Evolutionary conservation across 92 coral and sea anemone species (phyloP), one percentile per base, ranked within the genome.

Genomic region (Palythoa heliodiscus): DNA sequence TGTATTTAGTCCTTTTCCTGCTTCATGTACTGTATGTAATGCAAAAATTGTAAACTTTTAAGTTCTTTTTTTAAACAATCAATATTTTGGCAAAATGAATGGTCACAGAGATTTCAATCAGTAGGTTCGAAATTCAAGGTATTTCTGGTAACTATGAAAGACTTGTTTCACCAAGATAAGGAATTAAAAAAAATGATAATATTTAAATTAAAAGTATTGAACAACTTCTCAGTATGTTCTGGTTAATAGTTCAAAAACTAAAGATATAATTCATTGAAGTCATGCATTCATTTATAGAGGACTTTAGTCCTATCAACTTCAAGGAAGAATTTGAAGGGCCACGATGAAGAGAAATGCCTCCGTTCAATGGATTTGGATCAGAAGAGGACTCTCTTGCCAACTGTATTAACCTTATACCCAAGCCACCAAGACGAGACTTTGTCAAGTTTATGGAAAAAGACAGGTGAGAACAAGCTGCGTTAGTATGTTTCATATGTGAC

Each of bases 391-490:
- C 98, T 1, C 90, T 96, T 58, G 93, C 96, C 66, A 89, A 95
- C 24, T 96, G 98, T 68, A 95, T 96, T 50, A 92, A 95, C 64
- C 98, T 96, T 70, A 92, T 95, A 54, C 98, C 98, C 15, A 96
- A 96, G 83, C 98, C 98, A 71, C 95, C 98, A 40, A 92, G 92
- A 85, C 86, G 98, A 78, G 98, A 96, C 82, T 96, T 96, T 87
- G 95, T 92, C 89, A 96, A 96, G 71, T 96, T 96, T 78, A 96
- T 96, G 98, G 95, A 96, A 70, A 96, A 96, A 89, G 98, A 96
- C 93, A 94, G 98, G 98, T 96, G 70, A 23, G 25, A 37, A 11
- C 15, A 53, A 66, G 19, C 29, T 5, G 0, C 13, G 3, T 43
- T 43, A 1, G 7, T 54, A 54, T 5, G 2, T 54, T 11, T 15